phyloP scores from a whole-genome alignment of 2,797 vertebrate species.

The Myotis planiceps region DNA sequence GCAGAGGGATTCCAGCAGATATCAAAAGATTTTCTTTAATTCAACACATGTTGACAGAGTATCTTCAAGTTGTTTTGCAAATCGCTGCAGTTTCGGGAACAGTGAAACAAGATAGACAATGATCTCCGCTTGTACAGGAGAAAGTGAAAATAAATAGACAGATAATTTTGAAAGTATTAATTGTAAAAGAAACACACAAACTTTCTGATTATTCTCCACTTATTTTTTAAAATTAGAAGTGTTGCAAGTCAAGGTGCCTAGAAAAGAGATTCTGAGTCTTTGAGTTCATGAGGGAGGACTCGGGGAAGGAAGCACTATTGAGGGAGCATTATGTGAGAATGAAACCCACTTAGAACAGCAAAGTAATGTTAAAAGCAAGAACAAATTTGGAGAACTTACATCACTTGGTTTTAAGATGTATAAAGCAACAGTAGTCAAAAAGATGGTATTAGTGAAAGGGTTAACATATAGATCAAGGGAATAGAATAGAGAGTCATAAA shows the following conservation, averaged over 20 bases:
- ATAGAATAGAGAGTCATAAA: neutral
- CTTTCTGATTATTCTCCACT: neutral
- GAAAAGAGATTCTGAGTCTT: neutral
- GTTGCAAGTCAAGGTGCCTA: neutral
- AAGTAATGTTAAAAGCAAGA: neutral
- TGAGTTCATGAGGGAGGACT: neutral
- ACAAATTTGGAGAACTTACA: neutral
- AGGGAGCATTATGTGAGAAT: neutral
- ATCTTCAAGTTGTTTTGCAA: neutral
- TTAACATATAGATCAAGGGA: neutral
- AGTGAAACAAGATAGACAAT: neutral
- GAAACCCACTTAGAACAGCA: neutral
- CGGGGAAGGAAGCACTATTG: neutral
- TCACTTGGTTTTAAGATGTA: neutral
- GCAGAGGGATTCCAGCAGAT: neutral
- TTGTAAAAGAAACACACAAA: neutral
- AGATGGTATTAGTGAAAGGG: neutral
- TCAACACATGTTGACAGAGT: neutral
- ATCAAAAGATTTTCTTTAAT: neutral
- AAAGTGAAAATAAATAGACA: neutral
- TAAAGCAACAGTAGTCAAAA: neutral
- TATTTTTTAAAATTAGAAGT: neutral
- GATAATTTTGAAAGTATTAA: neutral
- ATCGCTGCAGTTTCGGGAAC: neutral
- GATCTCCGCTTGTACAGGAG: neutral